These are phyloP conservation scores for Mus minutoides DNA, from an alignment of 2,797 vertebrate genomes.

Conservation along the genomic window DNA sequence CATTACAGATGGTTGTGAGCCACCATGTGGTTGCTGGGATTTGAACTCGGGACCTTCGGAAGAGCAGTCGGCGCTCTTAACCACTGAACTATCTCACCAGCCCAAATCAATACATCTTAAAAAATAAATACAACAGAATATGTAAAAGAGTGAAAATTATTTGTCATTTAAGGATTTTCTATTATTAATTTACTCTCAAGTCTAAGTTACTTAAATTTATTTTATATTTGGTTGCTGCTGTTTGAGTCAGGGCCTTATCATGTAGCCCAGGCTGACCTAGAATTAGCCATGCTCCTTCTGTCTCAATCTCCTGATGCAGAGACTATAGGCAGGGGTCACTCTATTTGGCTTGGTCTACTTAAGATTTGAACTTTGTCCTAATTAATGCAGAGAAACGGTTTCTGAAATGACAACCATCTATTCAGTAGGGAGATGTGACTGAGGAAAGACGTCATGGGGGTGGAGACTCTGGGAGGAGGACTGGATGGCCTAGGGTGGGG, in stretches of 20 bases:
- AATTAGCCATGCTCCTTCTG: not conserved
- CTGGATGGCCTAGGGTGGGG: not conserved
- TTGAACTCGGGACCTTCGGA: no score
- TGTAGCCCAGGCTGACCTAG: not conserved
- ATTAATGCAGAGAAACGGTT: not conserved
- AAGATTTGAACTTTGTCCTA: not conserved
- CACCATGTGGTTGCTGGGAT: no score
- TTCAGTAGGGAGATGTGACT: not conserved
- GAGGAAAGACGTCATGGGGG: no score
- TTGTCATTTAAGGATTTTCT: not conserved
- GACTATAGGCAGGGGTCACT: not conserved
- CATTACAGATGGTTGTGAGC: no score
- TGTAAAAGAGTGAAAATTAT: not conserved
- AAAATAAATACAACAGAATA: not conserved
- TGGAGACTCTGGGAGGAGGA: not conserved
- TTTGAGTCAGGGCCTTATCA: not conserved
- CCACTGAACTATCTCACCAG: no score
- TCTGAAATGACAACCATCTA: not conserved
- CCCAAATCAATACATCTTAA: no score
- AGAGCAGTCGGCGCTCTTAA: no score
- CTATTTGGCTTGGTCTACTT: not conserved
- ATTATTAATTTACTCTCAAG: not conserved
- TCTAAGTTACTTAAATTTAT: not conserved
- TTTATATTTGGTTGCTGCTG: not conserved
- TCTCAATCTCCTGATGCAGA: not conserved